These are phyloP conservation scores for Belgica antarctica DNA, from an alignment of 2,888 invertebrate species.

Conservation along the genomic window DNA sequence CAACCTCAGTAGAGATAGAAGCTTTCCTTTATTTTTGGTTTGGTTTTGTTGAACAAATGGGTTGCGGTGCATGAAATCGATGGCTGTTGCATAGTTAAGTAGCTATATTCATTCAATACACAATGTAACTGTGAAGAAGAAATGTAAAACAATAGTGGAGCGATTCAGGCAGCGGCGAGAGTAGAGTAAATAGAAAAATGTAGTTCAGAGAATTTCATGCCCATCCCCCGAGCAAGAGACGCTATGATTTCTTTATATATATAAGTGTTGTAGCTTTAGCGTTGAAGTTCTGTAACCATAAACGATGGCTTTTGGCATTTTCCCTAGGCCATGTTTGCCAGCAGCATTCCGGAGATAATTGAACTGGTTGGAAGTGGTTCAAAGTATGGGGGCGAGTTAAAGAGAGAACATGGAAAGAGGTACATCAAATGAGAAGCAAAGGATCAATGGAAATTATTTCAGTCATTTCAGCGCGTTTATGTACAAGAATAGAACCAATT, in stretches of 20 bases:
- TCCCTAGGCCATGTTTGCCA: constrained; percentile 98
- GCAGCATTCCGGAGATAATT: constrained; percentile 99
- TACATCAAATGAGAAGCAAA: constrained; percentile 59
- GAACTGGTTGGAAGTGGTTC: constrained; percentile 99
- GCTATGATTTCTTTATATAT: no score
- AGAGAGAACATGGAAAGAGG: constrained; percentile 99
- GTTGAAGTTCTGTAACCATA: constrained; percentile 45
- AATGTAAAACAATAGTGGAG: neutral
- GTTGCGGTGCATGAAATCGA: constrained; percentile 33
- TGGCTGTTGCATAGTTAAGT: constrained; percentile 36
- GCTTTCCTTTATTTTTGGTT: neutral
- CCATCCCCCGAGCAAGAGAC: neutral
- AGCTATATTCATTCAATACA: neutral
- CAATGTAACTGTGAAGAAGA: neutral
- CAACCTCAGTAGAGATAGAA: neutral
- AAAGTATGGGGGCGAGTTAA: constrained; percentile 99
- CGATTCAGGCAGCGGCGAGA: neutral
- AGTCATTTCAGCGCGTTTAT: constrained; percentile 22
- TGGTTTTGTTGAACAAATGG: neutral
- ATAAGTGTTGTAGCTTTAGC: neutral
- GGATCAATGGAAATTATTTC: constrained; percentile 26
- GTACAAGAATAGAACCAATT: neutral
- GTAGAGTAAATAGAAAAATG: neutral
- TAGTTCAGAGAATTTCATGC: neutral
- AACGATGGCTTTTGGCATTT: constrained; percentile 47